A percentile compares a stretch with the other conserved stretches of the same genome.
phyloP scores from a whole-genome alignment of 2,888 invertebrate genomes.

The Dynastes hyllus region DNA sequence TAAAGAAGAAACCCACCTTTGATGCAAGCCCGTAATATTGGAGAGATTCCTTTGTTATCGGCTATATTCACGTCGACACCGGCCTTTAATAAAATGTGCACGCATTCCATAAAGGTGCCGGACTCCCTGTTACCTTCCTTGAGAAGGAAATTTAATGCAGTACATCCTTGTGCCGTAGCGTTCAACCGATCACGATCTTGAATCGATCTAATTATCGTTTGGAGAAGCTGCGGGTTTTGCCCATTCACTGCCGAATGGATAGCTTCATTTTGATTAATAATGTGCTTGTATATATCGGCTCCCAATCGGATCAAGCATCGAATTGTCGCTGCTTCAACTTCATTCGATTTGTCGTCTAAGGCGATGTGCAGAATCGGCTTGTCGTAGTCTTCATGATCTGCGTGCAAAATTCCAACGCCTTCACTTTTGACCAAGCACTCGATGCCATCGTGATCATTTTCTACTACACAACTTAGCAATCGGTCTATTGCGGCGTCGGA shows the following conservation, averaged over 20 bases:
- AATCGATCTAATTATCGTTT: constrained; percentile 70
- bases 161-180: constrained; percentile 61
- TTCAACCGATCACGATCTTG: constrained; percentile 56
- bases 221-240: constrained; percentile 70
- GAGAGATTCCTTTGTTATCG: constrained; percentile 64
- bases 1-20: background rate
- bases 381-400: constrained; percentile 74
- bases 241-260: constrained; percentile 79
- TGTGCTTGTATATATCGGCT: constrained; percentile 75
- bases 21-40: constrained; percentile 73
- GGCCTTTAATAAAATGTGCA: constrained; percentile 74
- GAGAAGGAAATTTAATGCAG: constrained; percentile 66
- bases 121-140: constrained; percentile 65
- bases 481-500: background rate
- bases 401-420: constrained; percentile 61
- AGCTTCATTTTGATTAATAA: constrained; percentile 68
- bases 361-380: constrained; percentile 71
- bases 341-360: constrained; percentile 76
- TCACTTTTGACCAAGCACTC: background rate
- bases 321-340: constrained; percentile 74
- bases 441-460: background rate
- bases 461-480: background rate
- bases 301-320: constrained; percentile 75
- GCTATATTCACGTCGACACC: constrained; percentile 75
- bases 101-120: constrained; percentile 72